These are phyloP conservation scores for Tholera decimalis DNA, from an alignment of 2,888 invertebrate species.

Conservation along the genomic window DNA sequence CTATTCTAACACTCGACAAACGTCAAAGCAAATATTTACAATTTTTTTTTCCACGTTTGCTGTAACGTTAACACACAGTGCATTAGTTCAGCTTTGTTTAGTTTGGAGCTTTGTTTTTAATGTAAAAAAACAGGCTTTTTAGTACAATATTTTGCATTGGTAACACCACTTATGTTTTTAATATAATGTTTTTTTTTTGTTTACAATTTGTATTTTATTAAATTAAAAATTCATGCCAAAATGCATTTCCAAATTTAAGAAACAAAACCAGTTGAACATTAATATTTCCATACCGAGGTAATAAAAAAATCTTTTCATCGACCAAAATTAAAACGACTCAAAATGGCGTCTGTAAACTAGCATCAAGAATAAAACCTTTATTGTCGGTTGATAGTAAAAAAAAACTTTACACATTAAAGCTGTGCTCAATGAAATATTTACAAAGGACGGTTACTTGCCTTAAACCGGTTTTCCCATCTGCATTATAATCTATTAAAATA, in stretches of 20 bases:
- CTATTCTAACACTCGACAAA: constrained; percentile 51
- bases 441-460: constrained; percentile 70
- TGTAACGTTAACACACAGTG: constrained; percentile 37
- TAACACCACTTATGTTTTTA: neutral
- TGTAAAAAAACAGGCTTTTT: neutral
- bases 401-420: constrained; percentile 81
- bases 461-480: constrained; percentile 68
- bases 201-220: too few species aligned
- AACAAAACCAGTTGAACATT: neutral
- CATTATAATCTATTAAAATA: constrained; percentile 69
- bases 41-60: constrained; percentile 53
- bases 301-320: constrained; percentile 22
- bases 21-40: constrained; percentile 59
- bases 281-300: neutral
- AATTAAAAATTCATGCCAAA: too few species aligned
- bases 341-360: constrained; percentile 73
- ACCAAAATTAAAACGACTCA: constrained; percentile 61
- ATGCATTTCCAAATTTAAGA: neutral
- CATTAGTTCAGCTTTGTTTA: constrained; percentile 46
- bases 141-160: neutral
- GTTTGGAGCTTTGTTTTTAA: constrained; percentile 2
- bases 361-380: constrained; percentile 73
- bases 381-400: constrained; percentile 79
- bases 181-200: neutral
- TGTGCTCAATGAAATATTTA: constrained; percentile 76